These are phyloP conservation scores for Deroplatys truncata DNA, from an alignment of 2,888 invertebrate species.

Conservation along the genomic window DNA sequence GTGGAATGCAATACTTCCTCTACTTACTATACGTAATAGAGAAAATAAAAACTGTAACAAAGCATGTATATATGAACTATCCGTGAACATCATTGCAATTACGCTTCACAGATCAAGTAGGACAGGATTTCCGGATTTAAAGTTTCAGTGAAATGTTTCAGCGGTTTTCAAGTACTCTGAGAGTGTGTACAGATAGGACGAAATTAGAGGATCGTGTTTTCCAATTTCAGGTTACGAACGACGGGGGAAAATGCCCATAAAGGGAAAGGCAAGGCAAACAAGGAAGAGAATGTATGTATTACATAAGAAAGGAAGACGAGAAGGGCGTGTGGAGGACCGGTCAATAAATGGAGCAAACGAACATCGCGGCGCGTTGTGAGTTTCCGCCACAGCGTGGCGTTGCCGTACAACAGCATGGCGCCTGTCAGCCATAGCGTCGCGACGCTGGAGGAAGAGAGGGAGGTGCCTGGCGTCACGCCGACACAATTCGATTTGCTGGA, in stretches of 20 bases:
- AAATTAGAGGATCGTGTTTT: not conserved
- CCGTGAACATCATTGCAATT: not conserved
- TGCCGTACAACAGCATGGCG: slow-evolving; percentile 9
- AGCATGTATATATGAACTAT: too few relatives aligned
- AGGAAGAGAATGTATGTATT: not conserved
- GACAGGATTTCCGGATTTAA: not conserved
- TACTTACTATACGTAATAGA: too few relatives aligned
- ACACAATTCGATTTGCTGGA: slow-evolving; percentile 14
- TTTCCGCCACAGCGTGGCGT: slow-evolving; percentile 5
- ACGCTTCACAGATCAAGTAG: not conserved
- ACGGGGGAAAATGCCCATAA: not conserved
- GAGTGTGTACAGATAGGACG: not conserved
- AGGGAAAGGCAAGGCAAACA: not conserved
- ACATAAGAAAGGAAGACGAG: not conserved
- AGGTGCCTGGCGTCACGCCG: not conserved
- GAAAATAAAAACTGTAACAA: too few relatives aligned
- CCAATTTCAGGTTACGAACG: not conserved
- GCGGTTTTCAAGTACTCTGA: not conserved
- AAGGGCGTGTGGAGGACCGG: not conserved
- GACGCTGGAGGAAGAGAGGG: not conserved
- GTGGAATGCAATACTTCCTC: too few relatives aligned
- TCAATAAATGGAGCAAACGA: slow-evolving; percentile 3
- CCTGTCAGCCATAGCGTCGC: not conserved
- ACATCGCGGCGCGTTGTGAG: not conserved
- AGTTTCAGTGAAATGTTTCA: not conserved